Evolutionary conservation across 2,888 invertebrate species (phyloP), one percentile per base, ranked within the genome.

Genomic region (Crematogaster levior): DNA sequence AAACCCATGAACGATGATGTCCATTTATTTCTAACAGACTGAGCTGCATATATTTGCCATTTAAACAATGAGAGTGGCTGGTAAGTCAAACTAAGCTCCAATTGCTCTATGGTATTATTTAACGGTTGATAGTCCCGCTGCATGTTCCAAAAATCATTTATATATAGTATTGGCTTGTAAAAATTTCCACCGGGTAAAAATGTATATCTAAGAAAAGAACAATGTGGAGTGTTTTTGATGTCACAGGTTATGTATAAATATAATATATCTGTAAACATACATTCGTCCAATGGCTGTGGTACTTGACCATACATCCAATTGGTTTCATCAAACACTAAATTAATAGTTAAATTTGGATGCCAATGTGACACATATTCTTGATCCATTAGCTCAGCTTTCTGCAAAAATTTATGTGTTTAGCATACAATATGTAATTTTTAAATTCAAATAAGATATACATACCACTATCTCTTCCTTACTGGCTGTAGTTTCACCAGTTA

Each of bases 111-210:
- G 0, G 98, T 98, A 74, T 97, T 96, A 94, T 99, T 99, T 81
- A 99, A 96, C 0, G 98, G 98, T 84, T 97, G 96, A 95, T 99
- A 99, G 92, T 99, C 99, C 83, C 98, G 96, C 93, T 98, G 97
- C 96, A 99, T 97, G 93, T 99, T 99, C 99, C 99, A 99, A 94
- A 99, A 99, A 91, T 99, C 99, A 95, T 99, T 99, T 84, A 98
- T 95, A 94, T 98, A 99, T 61, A 99, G 95, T 60, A 99, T 97
- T 4, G 99, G 99, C 91, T 98, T 97, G 94, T 99, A 99, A 53
- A 97, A 96, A 92, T 97, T 96, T 7, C 97, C 97, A 85, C 96
- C 96, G n/a, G 97, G 97, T 37, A 98, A 96, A 99, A 99, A 90
- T 97, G 96, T 65, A 99, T 97, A 94, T 97, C 96, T 96, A 88